These are phyloP conservation scores for Oryzias celebensis DNA, from an alignment of 2,113 vertebrate genomes.

Conservation along the genomic window DNA sequence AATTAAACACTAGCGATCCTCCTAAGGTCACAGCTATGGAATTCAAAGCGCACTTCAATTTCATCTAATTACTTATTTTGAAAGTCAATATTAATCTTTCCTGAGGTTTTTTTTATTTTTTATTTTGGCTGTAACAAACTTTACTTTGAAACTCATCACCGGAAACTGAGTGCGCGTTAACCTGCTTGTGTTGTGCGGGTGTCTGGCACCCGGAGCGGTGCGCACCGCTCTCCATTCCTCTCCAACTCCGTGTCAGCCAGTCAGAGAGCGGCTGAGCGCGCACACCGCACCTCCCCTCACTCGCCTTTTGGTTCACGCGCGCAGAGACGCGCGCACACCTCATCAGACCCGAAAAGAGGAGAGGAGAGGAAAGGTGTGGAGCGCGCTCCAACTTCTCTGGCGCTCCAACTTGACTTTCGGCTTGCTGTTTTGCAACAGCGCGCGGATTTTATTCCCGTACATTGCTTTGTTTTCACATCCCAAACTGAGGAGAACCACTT, in stretches of 20 bases:
- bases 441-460: constrained; percentile 37
- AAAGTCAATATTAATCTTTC: no score
- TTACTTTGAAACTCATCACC: constrained; percentile 48
- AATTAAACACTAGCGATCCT: no score
- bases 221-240: constrained; percentile 49
- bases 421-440: constrained; percentile 42
- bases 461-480: neutral
- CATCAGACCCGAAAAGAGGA: constrained; percentile 15
- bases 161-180: constrained; percentile 3
- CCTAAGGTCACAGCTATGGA: no score
- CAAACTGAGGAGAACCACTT: constrained; percentile 23
- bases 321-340: constrained; percentile 9
- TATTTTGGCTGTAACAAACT: accelerated
- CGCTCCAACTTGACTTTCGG: constrained; percentile 14
- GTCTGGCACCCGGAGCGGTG: constrained; percentile 38
- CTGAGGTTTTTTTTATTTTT: no score
- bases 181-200: neutral
- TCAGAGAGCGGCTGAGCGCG: constrained; percentile 44
- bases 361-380: neutral
- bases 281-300: constrained; percentile 11
- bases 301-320: constrained; percentile 3
- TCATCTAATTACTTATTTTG: no score
- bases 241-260: constrained; percentile 55
- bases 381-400: constrained; percentile 30
- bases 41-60: no score